Percentiles rank a stretch among this genome's conserved stretches.
Conservation (phyloP, 1,140 invertebrate genomes). For the Arion vulgaris region DNA sequence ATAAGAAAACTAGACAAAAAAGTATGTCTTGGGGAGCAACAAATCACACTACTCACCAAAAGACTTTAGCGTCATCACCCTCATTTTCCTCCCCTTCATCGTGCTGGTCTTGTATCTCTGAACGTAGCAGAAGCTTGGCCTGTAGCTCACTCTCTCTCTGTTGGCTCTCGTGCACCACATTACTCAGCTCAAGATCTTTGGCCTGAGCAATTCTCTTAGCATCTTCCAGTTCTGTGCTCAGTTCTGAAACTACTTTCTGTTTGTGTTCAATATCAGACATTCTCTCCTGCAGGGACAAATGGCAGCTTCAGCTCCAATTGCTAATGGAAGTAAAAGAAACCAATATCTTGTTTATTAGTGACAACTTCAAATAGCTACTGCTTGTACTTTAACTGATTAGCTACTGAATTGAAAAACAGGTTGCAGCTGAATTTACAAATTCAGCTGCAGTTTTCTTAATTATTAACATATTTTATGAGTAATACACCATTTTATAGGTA, state of each 20-base stretch:
- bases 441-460: no score
- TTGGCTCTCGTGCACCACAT: constrained; percentile 55
- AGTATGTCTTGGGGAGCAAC: no score
- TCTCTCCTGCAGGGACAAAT: constrained; percentile 53
- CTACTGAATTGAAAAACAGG: no score
- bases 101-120: constrained; percentile 45
- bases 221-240: constrained; percentile 77
- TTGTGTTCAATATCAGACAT: constrained; percentile 59
- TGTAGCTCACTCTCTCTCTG: constrained; percentile 77
- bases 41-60: no score
- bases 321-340: constrained; percentile 31
- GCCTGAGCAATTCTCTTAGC: constrained; percentile 49
- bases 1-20: no score
- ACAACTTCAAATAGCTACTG: no score
- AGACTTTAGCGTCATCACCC: constrained; percentile 41
- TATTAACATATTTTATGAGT: no score
- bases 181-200: constrained; percentile 43
- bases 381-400: no score
- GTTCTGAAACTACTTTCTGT: constrained; percentile 76
- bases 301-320: constrained; percentile 49
- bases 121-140: constrained; percentile 56
- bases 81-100: constrained; percentile 56
- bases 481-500: no score
- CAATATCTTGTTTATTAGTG: no score
- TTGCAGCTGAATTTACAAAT: no score